Evolutionary conservation across 2,113 vertebrate genomes (phyloP), one percentile per base, ranked within the genome.

Genomic region (Anas platyrhynchos): DNA sequence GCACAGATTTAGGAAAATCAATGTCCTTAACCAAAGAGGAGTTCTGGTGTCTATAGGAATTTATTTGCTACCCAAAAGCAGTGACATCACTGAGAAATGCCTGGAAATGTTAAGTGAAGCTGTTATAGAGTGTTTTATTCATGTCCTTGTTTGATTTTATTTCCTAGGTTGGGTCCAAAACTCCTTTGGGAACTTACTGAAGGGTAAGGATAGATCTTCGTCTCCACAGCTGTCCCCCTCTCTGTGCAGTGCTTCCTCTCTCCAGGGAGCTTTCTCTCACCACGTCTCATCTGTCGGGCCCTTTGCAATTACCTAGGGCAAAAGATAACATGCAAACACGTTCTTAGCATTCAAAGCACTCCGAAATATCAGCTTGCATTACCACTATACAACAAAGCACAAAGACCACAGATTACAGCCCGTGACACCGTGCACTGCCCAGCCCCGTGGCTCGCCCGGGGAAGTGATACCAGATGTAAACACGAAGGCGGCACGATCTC

Each of bases 261-360:
- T 77, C 41, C 5, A 7, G 46, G n/a, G 16, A 78, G 29, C 76
- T 41, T 86, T 78, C 69, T 63, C 76, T 75, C 18, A 2, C 62
- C 26, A 32, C 2, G 2, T 55, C 74, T 87, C 22, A 1, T 82
- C 77, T 36, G 27, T 23, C 55, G 73, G 84, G 27, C 46, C 91
- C 50, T 27, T 55, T 43, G 66, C 86, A 93, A 75, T 92, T 77
- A 82, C 83, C 83, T 50, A 79, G 59, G 55, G 59, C 17, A 48
- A 73, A 95, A 95, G 94, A 91, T 91, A 94, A 80, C 68, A 73
- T 80, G 81, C 81, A 93, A 95, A 93, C 36, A 22, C 1, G 4
- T 14, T 56, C 81, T 91, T 88, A 75, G 34, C 16, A 85, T 91
- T 92, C 91, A 87, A 94, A 92, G 78, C 16, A 3, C 67, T 52